Conservation (phyloP, 2,797 vertebrate species). For the Pteropus rufus region DNA sequence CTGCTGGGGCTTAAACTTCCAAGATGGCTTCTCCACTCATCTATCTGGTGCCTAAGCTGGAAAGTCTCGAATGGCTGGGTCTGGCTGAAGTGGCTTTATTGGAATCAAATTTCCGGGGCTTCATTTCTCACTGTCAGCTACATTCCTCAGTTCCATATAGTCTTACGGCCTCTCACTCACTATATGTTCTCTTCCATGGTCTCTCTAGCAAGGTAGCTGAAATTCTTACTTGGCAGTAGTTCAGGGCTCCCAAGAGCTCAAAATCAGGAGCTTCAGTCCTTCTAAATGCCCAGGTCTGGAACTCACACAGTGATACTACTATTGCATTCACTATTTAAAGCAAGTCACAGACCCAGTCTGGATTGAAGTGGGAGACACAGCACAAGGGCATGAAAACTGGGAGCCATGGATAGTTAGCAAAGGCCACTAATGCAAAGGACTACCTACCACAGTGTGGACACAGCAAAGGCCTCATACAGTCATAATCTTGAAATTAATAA, state of each 20-base stretch:
- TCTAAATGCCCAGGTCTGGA: not conserved
- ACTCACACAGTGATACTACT: not conserved
- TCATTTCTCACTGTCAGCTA: not conserved
- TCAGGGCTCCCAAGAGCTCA: not conserved
- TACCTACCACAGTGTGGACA: not conserved
- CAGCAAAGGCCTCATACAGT: not conserved
- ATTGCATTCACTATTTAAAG: not conserved
- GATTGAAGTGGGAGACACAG: not conserved
- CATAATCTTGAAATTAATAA: not conserved
- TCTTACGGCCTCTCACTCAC: not conserved
- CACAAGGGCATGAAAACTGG: not conserved
- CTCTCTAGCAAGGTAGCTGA: not conserved
- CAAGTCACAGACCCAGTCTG: not conserved
- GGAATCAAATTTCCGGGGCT: not conserved
- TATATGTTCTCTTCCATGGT: not conserved
- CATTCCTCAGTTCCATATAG: not conserved
- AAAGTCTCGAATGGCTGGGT: not conserved
- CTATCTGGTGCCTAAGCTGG: not conserved
- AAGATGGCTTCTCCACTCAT: not conserved
- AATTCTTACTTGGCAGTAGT: not conserved
- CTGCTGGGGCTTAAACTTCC: not conserved
- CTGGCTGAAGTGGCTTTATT: not conserved
- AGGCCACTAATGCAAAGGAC: not conserved
- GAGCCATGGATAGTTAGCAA: not conserved
- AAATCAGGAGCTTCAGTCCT: not conserved